A percentile compares a stretch with the other conserved stretches of the same genome.
Conservation (phyloP, 2,113 vertebrate genomes). For the Perognathus longimembris region DNA sequence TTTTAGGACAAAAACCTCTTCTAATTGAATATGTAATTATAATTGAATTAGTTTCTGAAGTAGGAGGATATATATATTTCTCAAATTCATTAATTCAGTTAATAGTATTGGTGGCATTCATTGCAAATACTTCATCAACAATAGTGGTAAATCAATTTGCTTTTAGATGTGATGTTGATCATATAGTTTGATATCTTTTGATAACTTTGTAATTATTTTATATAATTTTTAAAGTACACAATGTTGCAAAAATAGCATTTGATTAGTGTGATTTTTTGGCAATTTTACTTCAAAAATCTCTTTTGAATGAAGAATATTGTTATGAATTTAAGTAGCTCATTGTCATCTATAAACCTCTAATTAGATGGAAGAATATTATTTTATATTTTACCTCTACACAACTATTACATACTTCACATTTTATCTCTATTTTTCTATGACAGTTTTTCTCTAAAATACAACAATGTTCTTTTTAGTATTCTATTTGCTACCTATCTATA, state of each 20-base stretch:
- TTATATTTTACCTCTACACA: no score
- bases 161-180: neutral
- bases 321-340: neutral
- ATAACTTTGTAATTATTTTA: neutral
- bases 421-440: no score
- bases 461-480: no score
- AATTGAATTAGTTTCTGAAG: neutral
- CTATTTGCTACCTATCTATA: no score
- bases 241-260: conserved; percentile 8
- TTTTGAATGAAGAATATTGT: neutral
- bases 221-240: neutral
- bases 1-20: neutral
- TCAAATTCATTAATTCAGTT: conserved; percentile 12
- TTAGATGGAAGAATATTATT: neutral
- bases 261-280: neutral
- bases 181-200: neutral
- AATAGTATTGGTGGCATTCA: neutral
- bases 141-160: neutral
- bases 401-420: no score
- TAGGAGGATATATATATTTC: neutral
- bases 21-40: neutral
- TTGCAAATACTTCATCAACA: neutral
- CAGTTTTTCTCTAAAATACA: no score
- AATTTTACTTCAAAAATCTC: neutral
- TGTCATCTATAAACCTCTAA: neutral